A percentile compares a stretch with the other conserved stretches of the same genome.
phyloP scores from a whole-genome alignment of 2,888 invertebrate species.

The Drosophila rubida region DNA sequence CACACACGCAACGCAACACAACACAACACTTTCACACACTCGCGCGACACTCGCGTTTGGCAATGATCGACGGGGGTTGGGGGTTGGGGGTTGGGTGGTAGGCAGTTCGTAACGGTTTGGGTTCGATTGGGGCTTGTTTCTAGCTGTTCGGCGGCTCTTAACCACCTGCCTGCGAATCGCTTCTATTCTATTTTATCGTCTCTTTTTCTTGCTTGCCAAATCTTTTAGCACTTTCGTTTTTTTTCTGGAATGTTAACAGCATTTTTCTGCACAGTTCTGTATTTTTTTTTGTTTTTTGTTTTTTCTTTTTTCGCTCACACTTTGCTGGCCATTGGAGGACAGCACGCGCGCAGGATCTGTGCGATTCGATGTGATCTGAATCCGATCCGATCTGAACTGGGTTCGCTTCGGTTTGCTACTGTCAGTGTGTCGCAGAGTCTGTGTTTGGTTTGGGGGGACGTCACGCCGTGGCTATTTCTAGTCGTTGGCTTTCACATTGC shows the following conservation, averaged over 20 bases:
- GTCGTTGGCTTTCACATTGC: conserved; percentile 78
- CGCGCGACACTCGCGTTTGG: conserved; percentile 32
- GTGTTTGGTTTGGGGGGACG: conserved; percentile 49
- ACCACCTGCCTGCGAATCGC: conserved; percentile 14
- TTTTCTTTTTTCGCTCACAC: conserved; percentile 4
- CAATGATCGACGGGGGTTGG: neutral
- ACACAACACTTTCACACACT: conserved; percentile 13
- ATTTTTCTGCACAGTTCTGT: conserved; percentile 55
- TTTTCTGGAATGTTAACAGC: conserved; percentile 61
- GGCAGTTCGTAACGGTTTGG: neutral
- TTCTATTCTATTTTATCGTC: too few relatives aligned
- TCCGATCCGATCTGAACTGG: conserved; percentile 34
- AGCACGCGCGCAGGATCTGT: conserved; percentile 10
- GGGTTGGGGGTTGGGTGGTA: neutral
- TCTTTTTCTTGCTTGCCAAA: conserved; percentile 22
- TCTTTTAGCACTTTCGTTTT: conserved; percentile 47
- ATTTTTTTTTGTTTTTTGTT: neutral
- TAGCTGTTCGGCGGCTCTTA: conserved; percentile 5
- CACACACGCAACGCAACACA: conserved; percentile 19
- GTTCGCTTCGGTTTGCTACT: conserved; percentile 60
- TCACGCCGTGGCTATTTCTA: conserved; percentile 78
- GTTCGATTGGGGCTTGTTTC: neutral
- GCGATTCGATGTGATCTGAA: conserved; percentile 9
- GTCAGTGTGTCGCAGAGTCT: conserved; percentile 62
- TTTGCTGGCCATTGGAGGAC: neutral